A percentile compares a stretch with the other conserved stretches of the same genome.
Evolutionary conservation across 2,113 vertebrate genomes (phyloP).

Genomic region (Strix uralensis): DNA sequence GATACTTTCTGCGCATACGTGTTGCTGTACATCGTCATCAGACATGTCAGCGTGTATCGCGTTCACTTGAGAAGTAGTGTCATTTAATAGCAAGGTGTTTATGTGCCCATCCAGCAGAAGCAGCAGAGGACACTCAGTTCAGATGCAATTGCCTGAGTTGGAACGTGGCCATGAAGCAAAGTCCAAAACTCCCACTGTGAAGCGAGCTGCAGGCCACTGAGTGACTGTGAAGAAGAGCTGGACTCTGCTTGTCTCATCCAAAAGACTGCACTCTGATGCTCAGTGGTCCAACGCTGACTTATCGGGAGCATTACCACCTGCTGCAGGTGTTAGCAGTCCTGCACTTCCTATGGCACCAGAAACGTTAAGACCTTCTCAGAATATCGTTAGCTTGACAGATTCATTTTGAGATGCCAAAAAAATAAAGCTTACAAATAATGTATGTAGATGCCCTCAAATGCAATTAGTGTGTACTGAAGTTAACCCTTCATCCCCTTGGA

Average conservation of each 20-base stretch:
- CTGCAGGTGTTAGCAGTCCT: neutral
- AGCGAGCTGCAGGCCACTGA: neutral
- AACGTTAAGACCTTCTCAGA: neutral
- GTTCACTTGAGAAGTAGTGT: neutral
- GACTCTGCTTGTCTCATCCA: neutral
- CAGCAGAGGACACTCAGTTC: neutral
- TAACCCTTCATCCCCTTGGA: neutral
- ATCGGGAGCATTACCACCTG: neutral
- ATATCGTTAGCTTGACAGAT: neutral
- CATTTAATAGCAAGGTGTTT: neutral
- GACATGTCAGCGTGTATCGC: neutral
- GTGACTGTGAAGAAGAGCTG: neutral
- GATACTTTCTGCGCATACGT: neutral
- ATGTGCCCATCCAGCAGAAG: neutral
- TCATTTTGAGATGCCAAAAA: neutral
- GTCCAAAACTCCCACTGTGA: neutral
- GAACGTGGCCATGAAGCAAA: neutral
- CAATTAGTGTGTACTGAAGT: neutral
- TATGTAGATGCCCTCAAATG: neutral
- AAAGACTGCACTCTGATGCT: neutral
- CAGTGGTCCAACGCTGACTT: neutral
- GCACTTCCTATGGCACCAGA: neutral
- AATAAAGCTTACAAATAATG: neutral
- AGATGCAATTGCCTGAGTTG: neutral
- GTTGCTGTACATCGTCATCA: neutral